These are phyloP conservation scores for Esperia sulphurella DNA, from an alignment of 2,888 invertebrate genomes.

Conservation along the genomic window DNA sequence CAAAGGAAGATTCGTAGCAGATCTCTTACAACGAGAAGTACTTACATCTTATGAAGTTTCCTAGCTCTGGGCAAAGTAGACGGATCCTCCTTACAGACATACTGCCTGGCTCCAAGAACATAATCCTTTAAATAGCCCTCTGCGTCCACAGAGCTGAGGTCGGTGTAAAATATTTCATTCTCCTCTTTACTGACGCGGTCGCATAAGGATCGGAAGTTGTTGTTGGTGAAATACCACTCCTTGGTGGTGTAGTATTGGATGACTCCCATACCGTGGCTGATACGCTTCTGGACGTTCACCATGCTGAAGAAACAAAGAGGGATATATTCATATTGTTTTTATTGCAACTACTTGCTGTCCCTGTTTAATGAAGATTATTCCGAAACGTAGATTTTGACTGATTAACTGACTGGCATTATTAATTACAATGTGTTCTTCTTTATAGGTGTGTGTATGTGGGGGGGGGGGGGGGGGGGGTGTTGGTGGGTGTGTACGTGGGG, in stretches of 20 bases:
- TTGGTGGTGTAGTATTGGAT: conserved; percentile 90
- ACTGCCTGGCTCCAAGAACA: conserved; percentile 88
- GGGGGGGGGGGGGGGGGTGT: too few species aligned
- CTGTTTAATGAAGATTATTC: too few species aligned
- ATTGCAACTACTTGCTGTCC: too few species aligned
- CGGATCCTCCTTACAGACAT: conserved; percentile 89
- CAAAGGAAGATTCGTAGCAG: too few species aligned
- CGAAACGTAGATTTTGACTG: too few species aligned
- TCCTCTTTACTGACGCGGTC: conserved; percentile 75
- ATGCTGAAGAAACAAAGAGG: conserved; percentile 67
- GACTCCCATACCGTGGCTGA: conserved; percentile 81
- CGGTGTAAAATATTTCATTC: conserved; percentile 80
- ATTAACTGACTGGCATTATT: too few species aligned
- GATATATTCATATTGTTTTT: neutral
- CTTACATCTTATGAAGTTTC: conserved; percentile 80
- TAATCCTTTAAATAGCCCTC: conserved; percentile 72
- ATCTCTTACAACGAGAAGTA: conserved; percentile 34
- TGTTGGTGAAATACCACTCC: conserved; percentile 87
- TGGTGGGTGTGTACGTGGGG: too few species aligned
- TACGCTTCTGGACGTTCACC: conserved; percentile 81
- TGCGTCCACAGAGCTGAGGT: conserved; percentile 42
- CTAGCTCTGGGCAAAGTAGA: conserved; percentile 86
- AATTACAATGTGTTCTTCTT: too few species aligned
- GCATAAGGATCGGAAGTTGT: conserved; percentile 75
- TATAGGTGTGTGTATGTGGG: too few species aligned